These are phyloP conservation scores for Proteles cristata DNA, from an alignment of 2,113 vertebrate genomes.

Conservation along the genomic window DNA sequence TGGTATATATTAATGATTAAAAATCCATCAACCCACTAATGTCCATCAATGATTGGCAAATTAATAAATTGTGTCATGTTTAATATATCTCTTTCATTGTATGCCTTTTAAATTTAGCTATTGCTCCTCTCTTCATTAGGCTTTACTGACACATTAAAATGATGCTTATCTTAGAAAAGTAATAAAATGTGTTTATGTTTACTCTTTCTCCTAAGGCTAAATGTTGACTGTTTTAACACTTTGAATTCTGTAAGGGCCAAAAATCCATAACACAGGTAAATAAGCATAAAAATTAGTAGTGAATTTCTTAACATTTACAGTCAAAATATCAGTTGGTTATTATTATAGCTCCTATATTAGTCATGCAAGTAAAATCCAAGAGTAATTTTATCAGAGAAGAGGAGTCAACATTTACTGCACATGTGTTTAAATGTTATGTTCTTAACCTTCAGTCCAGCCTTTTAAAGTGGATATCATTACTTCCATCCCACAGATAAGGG, in stretches of 20 bases:
- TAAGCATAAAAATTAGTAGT: slow-evolving; percentile 25
- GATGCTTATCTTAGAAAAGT: neutral
- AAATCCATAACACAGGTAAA: neutral
- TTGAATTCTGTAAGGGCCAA: neutral
- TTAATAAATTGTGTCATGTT: slow-evolving; percentile 19
- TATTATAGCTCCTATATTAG: neutral
- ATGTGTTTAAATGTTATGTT: neutral
- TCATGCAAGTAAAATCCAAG: neutral
- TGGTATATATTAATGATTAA: slow-evolving; percentile 1
- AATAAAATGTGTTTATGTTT: neutral
- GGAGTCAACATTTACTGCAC: neutral
- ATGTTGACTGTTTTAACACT: slow-evolving; percentile 1
- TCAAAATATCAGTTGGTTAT: neutral
- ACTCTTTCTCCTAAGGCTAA: neutral
- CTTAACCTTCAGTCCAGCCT: neutral
- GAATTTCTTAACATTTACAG: neutral
- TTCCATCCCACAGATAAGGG: neutral
- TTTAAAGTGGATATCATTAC: neutral
- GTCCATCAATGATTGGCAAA: neutral
- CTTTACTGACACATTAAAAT: neutral
- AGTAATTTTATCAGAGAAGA: neutral
- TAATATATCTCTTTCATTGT: neutral
- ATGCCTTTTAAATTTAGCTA: slow-evolving; percentile 6
- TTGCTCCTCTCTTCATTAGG: neutral
- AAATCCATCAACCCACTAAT: slow-evolving; percentile 44